phyloP scores from a whole-genome alignment of 2,888 invertebrate genomes.

The Parelbella ahira region DNA sequence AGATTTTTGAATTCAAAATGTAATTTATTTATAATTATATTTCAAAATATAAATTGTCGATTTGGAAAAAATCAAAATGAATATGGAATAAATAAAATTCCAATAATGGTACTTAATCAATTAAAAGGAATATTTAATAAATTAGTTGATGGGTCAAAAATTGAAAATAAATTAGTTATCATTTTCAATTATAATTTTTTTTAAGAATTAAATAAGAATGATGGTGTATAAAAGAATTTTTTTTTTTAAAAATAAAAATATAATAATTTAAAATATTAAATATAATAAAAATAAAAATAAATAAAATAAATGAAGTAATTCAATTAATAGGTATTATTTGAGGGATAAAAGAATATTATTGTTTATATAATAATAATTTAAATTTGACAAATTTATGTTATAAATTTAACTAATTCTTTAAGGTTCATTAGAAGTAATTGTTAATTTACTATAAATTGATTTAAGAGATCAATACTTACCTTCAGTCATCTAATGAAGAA shows the following conservation, averaged over 20 bases:
- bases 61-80: conserved; percentile 78
- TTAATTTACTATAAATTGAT: conserved; percentile 83
- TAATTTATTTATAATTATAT: conserved; percentile 61
- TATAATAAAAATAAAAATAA: conserved; percentile 60
- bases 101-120: conserved; percentile 80
- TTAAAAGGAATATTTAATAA: conserved; percentile 76
- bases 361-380: conserved; percentile 77
- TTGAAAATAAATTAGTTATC: conserved; percentile 85
- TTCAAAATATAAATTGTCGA: conserved; percentile 72
- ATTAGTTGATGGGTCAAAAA: conserved; percentile 83
- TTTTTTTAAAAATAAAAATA: conserved; percentile 69
- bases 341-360: conserved; percentile 84
- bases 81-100: conserved; percentile 72
- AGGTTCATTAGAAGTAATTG: conserved; percentile 81
- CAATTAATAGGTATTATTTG: conserved; percentile 84
- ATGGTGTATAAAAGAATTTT: conserved; percentile 17
- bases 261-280: conserved; percentile 66
- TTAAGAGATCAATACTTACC: conserved; percentile 86
- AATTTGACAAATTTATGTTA: conserved; percentile 83
- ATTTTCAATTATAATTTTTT: conserved; percentile 70
- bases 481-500: conserved; percentile 83
- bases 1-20: conserved; percentile 82
- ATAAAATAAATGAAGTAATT: conserved; percentile 70
- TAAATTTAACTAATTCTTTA: conserved; percentile 78
- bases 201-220: not conserved